Evolutionary conservation across 2,797 vertebrate genomes (phyloP).

Genomic region (Pseudotriccus pelzelni): DNA sequence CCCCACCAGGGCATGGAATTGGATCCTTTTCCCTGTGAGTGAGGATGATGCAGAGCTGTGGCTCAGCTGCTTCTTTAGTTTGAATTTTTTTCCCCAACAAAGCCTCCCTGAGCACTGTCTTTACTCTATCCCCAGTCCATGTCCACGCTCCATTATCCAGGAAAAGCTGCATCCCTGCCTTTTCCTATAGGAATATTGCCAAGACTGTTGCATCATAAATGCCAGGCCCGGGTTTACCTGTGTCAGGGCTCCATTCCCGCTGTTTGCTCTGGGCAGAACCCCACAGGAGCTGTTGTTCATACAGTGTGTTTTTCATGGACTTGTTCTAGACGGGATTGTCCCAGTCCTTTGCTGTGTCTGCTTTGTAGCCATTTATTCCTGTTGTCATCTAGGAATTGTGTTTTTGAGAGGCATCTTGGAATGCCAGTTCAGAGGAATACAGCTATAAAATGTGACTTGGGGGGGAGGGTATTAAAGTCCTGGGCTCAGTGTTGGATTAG

Average conservation of each 20-base stretch:
- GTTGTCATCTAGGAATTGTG: neutral
- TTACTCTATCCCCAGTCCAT: rapidly evolving
- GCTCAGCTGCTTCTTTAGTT: neutral
- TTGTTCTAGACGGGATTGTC: rapidly evolving
- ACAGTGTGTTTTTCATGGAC: rapidly evolving
- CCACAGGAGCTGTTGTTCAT: neutral
- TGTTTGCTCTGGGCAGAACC: constrained; percentile 19
- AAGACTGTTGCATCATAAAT: neutral
- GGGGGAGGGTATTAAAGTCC: neutral
- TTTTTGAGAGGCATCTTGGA: neutral
- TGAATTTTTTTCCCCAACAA: neutral
- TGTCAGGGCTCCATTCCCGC: neutral
- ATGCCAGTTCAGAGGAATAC: neutral
- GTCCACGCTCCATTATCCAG: rapidly evolving
- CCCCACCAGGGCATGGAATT: neutral
- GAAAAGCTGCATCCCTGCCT: neutral
- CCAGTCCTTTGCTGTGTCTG: neutral
- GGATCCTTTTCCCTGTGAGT: neutral
- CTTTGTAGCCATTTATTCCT: neutral
- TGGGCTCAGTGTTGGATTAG: neutral
- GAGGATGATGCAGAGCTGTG: neutral
- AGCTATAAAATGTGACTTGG: neutral
- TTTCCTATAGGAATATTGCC: neutral
- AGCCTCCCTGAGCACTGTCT: neutral
- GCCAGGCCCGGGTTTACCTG: neutral